Evolutionary conservation across 2,113 vertebrate species (phyloP).

Genomic region (Lepisosteus osseus): DNA sequence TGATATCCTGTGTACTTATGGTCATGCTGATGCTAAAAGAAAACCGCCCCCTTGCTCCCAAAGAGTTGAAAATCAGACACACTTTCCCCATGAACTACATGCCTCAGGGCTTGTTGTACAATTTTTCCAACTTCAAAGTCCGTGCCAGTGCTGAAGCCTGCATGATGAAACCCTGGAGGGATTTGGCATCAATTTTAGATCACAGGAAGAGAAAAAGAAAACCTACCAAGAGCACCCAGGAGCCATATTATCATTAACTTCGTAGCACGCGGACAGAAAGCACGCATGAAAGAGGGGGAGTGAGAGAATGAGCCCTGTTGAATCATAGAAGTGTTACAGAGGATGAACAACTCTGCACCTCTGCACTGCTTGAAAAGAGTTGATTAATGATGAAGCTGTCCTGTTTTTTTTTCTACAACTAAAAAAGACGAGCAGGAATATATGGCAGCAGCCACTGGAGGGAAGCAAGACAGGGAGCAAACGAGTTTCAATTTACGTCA

Average conservation of each 20-base stretch:
- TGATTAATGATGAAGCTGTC: no score
- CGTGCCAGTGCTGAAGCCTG: slow-evolving; percentile 33
- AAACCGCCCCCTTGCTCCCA: slow-evolving; percentile 28
- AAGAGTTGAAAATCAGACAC: slow-evolving; percentile 20
- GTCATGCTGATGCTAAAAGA: slow-evolving; percentile 11
- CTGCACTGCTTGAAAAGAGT: not conserved
- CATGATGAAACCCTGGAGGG: slow-evolving; percentile 48
- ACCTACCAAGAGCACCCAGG: slow-evolving; percentile 37
- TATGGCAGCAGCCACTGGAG: no score
- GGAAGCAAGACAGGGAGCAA: no score
- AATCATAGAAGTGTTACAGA: slow-evolving; percentile 1
- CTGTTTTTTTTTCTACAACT: no score
- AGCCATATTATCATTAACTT: slow-evolving; percentile 25
- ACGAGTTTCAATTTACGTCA: no score
- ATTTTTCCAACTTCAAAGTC: slow-evolving; percentile 62
- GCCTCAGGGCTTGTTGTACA: slow-evolving; percentile 53
- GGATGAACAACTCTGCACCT: not conserved
- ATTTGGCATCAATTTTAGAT: slow-evolving; percentile 59
- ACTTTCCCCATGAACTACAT: slow-evolving; percentile 42
- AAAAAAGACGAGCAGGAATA: no score
- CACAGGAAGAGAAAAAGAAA: slow-evolving; percentile 44
- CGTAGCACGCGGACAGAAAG: slow-evolving; percentile 16
- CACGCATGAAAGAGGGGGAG: slow-evolving; percentile 1
- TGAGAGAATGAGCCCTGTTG: slow-evolving; percentile 4
- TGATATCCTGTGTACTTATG: slow-evolving; percentile 30